Conservation (phyloP, 1,140 invertebrate genomes). For the Drosophila seguyi region DNA sequence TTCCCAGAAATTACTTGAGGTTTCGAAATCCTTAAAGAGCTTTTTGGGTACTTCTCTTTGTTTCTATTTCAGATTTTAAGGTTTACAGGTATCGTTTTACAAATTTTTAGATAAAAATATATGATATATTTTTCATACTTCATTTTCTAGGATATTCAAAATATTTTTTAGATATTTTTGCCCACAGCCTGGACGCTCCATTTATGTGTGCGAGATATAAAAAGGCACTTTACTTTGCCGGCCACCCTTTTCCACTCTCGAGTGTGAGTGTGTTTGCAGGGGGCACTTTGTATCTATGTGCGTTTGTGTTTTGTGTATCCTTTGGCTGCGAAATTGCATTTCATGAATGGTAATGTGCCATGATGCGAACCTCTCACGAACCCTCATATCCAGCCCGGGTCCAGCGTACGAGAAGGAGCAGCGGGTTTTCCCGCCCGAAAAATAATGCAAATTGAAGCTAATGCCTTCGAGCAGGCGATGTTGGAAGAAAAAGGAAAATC, state of each 20-base stretch:
- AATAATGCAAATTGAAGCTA: conserved; percentile 51
- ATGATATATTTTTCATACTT: background rate
- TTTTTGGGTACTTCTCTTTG: too few species aligned
- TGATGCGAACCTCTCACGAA: conserved; percentile 55
- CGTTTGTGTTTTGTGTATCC: conserved; percentile 59
- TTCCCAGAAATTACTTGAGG: background rate
- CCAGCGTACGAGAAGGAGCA: background rate
- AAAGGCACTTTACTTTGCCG: conserved; percentile 70
- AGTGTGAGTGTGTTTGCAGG: conserved; percentile 18
- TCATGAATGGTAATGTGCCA: conserved; percentile 81
- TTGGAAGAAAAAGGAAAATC: background rate
- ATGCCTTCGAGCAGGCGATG: conserved; percentile 29
- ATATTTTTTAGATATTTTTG: background rate
- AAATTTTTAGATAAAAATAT: background rate
- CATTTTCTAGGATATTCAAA: background rate
- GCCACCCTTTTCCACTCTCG: conserved; percentile 3
- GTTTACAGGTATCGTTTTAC: too few species aligned
- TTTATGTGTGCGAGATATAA: conserved; percentile 26
- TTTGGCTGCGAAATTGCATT: conserved; percentile 78
- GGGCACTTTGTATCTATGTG: conserved; percentile 55
- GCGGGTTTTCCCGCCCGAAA: conserved; percentile 19
- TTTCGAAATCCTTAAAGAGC: background rate
- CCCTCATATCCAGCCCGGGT: background rate
- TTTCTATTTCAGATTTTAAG: background rate
- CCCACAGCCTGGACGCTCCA: conserved; percentile 6